Evolutionary conservation across 2,113 vertebrate genomes (phyloP), one percentile per base, ranked within the genome.

Genomic region (Pseudorasbora parva): DNA sequence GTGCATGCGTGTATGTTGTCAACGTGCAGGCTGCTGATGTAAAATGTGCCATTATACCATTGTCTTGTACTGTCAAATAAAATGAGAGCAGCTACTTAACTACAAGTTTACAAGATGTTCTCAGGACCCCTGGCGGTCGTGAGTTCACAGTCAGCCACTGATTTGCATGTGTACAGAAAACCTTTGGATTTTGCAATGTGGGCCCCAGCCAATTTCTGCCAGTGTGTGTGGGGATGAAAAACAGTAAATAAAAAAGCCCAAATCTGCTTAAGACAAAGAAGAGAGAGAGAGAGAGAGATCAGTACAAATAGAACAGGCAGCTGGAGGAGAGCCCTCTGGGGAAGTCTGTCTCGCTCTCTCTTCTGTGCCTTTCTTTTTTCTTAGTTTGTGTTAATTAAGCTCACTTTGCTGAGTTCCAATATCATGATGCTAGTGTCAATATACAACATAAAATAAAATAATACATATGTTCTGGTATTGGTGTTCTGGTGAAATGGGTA

Each of bases 181-280:
- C 78, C 79, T 77, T 49, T 88, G 15, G 84, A 89, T 88, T 85
- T 82, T 88, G 85, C 87, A 88, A 90, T 37, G 88, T 91, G 88
- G 91, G 88, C 78, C 87, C 79, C 59, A 33, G 56, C 83, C 75
- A 77, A 59, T 25, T 59, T 77, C 60, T 85, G 86, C 82, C 82
- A 51, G 66, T 80, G 82, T 81, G 83, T 88, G 10, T 87, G 78
- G 84, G 83, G 59, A 64, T 27, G 4, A 15, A 60, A 78, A 43
- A 60, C 11, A 5, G n/a, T 79, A 79, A 79, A 49, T 79, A 64
- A 64, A 64, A 47, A 41, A 64, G 59, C 25, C 4, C 23, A 79
- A 64, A 79, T 79, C 57, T 79, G 25, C 25, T 62, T 59, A 83
- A 75, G 27, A 59, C 23, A 62, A n/a, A 64, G 19, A 68, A 71